Evolutionary conservation across 2,888 invertebrate genomes (phyloP).

Genomic region (Eupithecia tripunctaria): DNA sequence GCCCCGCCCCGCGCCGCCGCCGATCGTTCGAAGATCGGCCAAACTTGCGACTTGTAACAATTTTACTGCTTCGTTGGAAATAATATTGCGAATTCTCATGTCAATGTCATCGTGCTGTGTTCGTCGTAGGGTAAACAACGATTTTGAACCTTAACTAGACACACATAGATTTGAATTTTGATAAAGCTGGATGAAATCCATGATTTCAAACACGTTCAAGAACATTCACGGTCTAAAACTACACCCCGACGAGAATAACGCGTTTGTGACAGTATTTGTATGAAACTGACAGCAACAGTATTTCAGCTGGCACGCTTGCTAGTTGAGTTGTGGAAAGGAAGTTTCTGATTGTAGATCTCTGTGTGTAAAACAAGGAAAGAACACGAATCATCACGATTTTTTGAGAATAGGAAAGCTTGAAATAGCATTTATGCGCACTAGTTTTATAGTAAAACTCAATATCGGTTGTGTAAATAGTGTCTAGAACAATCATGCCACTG

Average conservation of each 20-base stretch:
- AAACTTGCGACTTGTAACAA: neutral
- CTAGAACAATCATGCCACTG: slow-evolving; percentile 62
- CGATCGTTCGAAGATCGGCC: too few species aligned
- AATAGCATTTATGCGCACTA: slow-evolving; percentile 52
- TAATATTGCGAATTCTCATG: neutral
- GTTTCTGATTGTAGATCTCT: neutral
- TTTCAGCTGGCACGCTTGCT: neutral
- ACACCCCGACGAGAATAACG: neutral
- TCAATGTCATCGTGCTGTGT: neutral
- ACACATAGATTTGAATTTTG: neutral
- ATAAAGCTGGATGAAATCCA: neutral
- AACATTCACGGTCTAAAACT: neutral
- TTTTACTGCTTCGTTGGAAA: neutral
- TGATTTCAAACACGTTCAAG: neutral
- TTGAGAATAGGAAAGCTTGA: slow-evolving; percentile 51
- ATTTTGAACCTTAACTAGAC: neutral
- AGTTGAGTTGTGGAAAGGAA: neutral
- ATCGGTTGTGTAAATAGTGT: slow-evolving; percentile 32
- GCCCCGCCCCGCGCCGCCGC: too few species aligned
- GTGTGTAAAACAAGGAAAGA: neutral
- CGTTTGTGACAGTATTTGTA: neutral
- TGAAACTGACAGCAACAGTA: neutral
- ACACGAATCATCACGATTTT: slow-evolving; percentile 52
- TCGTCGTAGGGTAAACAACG: neutral
- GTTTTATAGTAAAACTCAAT: slow-evolving; percentile 40